Evolutionary conservation across 2,888 invertebrate species (phyloP).

Genomic region (Cyaniris semiargus): DNA sequence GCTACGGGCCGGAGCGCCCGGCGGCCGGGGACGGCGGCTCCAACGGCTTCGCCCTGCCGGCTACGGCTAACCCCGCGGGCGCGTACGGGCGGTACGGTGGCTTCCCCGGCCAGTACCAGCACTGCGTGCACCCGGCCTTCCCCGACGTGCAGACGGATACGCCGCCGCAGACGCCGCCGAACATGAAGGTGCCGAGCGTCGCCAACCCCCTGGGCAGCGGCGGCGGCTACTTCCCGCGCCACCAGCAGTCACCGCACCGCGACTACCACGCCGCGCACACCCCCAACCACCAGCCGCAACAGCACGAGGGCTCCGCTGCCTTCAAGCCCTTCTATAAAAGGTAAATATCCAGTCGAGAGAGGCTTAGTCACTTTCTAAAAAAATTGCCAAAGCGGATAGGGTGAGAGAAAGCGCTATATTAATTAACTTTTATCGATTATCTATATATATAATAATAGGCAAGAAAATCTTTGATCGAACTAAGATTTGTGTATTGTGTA

Average conservation of each 20-base stretch:
- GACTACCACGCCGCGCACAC: slow-evolving; percentile 80
- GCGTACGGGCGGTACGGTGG: slow-evolving; percentile 85
- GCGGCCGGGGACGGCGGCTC: slow-evolving; percentile 65
- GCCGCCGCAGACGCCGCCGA: slow-evolving; percentile 96
- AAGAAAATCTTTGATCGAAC: neutral
- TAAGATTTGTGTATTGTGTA: neutral
- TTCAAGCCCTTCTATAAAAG: slow-evolving; percentile 96
- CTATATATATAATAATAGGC: too few species aligned
- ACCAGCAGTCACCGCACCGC: slow-evolving; percentile 78
- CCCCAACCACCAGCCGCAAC: slow-evolving; percentile 71
- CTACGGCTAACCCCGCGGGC: slow-evolving; percentile 81
- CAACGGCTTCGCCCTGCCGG: slow-evolving; percentile 84
- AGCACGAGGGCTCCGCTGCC: slow-evolving; percentile 83
- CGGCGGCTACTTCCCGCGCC: slow-evolving; percentile 75
- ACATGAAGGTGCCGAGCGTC: slow-evolving; percentile 93
- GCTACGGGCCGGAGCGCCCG: slow-evolving; percentile 70
- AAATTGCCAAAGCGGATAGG: neutral
- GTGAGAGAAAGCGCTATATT: neutral
- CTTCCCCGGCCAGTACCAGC: slow-evolving; percentile 84
- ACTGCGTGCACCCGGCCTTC: slow-evolving; percentile 84
- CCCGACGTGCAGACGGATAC: slow-evolving; percentile 94
- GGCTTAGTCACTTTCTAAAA: neutral
- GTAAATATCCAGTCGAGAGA: slow-evolving; percentile 68
- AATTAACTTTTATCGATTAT: neutral
- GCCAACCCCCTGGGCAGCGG: slow-evolving; percentile 86